Conservation (phyloP, 2,113 vertebrate species). For the Heptranchias perlo region DNA sequence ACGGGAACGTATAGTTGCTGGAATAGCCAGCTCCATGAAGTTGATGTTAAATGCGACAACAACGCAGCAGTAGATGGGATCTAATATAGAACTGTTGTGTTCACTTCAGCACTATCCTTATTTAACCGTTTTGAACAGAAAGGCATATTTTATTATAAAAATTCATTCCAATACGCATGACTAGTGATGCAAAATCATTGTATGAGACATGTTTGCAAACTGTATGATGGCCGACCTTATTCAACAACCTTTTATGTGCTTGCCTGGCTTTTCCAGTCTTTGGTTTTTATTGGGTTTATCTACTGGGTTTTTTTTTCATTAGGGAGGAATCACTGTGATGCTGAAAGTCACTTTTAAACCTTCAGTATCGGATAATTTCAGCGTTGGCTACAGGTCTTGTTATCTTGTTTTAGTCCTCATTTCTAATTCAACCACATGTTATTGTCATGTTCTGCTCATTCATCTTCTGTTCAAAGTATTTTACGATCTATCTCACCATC, state of each 20-base stretch:
- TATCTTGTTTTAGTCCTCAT: slow-evolving; percentile 30
- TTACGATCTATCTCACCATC: slow-evolving; percentile 70
- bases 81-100: neutral
- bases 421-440: slow-evolving; percentile 79
- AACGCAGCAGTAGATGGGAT: neutral
- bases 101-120: neutral
- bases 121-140: neutral
- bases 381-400: neutral
- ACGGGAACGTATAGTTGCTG: neutral
- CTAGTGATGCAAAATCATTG: neutral
- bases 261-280: neutral
- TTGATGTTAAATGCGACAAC: neutral
- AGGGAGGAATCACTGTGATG: neutral
- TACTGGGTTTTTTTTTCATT: slow-evolving; percentile 2
- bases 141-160: neutral
- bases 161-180: neutral
- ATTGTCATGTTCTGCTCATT: slow-evolving; percentile 81
- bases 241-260: neutral
- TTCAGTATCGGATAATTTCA: slow-evolving; percentile 17
- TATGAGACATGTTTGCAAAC: neutral
- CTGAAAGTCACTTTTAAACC: slow-evolving; percentile 10
- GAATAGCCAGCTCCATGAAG: neutral
- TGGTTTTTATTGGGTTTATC: neutral
- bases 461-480: slow-evolving; percentile 66
- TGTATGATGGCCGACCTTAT: neutral